Evolutionary conservation across 2,113 vertebrate species (phyloP).

Genomic region (Microtus montanus): DNA sequence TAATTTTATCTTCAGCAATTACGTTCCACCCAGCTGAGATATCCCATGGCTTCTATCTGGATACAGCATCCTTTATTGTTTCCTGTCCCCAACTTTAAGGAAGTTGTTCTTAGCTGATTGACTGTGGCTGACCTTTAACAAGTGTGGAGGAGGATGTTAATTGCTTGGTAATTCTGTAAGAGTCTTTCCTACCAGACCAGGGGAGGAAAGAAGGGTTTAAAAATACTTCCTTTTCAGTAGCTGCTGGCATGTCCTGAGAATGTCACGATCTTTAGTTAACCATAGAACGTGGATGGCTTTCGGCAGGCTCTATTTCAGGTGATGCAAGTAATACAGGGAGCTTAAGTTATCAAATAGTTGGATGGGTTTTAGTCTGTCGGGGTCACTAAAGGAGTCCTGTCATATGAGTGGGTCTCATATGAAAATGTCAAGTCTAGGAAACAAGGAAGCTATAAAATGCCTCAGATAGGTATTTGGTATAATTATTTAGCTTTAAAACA

Average conservation of each 20-base stretch:
- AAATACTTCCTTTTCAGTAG: slow-evolving; percentile 63
- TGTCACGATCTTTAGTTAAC: slow-evolving; percentile 63
- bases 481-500: slow-evolving; percentile 33
- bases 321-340: slow-evolving; percentile 43
- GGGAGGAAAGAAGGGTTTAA: slow-evolving; percentile 56
- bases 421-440: slow-evolving; percentile 1
- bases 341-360: slow-evolving; percentile 63
- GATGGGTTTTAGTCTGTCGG: slow-evolving; percentile 15
- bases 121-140: slow-evolving; percentile 55
- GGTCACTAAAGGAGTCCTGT: background rate
- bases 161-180: slow-evolving; percentile 31
- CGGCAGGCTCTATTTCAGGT: slow-evolving; percentile 50
- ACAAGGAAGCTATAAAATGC: background rate
- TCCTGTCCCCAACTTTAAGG: slow-evolving; percentile 73
- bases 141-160: slow-evolving; percentile 3
- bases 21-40: slow-evolving; percentile 58
- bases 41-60: slow-evolving; percentile 51
- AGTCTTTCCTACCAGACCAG: slow-evolving; percentile 30
- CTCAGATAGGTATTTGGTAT: background rate
- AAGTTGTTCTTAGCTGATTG: slow-evolving; percentile 64
- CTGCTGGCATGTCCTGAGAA: slow-evolving; percentile 54
- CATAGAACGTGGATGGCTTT: background rate
- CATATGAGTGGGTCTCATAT: background rate
- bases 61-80: slow-evolving; percentile 73
- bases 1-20: slow-evolving; percentile 78